Percentiles rank a stretch among this genome's conserved stretches.
Evolutionary conservation across 2,113 vertebrate species (phyloP).

Genomic region (Mustela nigripes): DNA sequence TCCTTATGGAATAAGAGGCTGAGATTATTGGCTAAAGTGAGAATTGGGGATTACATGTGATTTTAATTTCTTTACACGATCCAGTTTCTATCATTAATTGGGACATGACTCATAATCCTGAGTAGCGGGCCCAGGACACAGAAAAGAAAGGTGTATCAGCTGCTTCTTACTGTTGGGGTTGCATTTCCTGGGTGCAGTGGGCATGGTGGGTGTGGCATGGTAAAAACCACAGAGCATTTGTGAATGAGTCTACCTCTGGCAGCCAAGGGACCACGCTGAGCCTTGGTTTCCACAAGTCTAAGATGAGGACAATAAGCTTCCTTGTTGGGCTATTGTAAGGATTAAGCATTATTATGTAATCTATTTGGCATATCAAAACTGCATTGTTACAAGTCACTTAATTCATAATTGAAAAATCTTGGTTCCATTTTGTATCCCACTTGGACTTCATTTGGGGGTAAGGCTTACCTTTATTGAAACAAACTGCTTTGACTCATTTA

Average conservation of each 20-base stretch:
- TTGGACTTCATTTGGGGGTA: constrained; percentile 27
- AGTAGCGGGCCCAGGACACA: neutral
- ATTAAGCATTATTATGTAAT: neutral
- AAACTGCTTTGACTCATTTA: constrained; percentile 37
- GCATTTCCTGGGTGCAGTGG: neutral
- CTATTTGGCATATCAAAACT: neutral
- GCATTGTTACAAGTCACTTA: neutral
- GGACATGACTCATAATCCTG: neutral
- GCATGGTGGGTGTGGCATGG: rapidly evolving
- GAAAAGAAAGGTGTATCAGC: neutral
- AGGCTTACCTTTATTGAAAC: neutral
- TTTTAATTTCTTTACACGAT: neutral
- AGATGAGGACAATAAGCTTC: neutral
- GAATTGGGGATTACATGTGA: neutral
- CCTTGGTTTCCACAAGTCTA: neutral
- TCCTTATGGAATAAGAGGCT: neutral
- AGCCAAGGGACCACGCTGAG: neutral
- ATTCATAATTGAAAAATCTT: constrained; percentile 7
- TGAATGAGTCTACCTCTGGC: neutral
- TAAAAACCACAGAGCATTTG: neutral
- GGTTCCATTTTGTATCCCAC: neutral
- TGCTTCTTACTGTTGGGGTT: neutral
- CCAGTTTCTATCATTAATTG: neutral
- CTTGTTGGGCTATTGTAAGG: neutral
- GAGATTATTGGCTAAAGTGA: constrained; percentile 1